Base-by-base conservation (phyloP, 2,113 vertebrate species). In the Trematomus loennbergii region DNA sequence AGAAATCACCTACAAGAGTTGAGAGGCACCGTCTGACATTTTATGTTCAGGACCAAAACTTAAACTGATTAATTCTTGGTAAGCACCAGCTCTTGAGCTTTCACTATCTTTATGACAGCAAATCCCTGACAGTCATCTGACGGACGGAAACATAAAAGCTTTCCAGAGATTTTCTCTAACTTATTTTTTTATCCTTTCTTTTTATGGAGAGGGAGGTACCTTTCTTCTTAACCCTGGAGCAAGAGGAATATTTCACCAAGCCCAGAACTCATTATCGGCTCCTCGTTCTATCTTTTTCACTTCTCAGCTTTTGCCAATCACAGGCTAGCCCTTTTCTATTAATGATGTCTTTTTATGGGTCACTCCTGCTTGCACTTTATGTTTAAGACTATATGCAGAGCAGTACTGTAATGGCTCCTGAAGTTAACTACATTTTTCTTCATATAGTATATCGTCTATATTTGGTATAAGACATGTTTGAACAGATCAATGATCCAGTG, bases 1-100 rank as follows among this genome's bases (percentile, higher is more conserved):
- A 94, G 95, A 96, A 97, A 97, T 97, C 96, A 94, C 94, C 95
- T 96, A 96, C 93, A 96, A 95, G 96, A 97, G 97, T 96, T 96
- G 95, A 94, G 94, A 95, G 94, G 96, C 95, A 96, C 95, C 90
- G 93, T 94, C 93, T 93, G 94, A 94, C 96, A 93, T 96, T 95
- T 94, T 88, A 95, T 95, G 95, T 94, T 89, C 95, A 91, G 86
- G 90, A 86, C 90, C 94, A 84, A 94, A 94, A 92, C 92, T 90
- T 94, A 95, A 96, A 95, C 96, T 96, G 90, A 97, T 97, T 97
- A 95, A 97, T 97, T 97, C 94, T 94, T 81, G 88, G 92, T 92
- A 88, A 95, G 90, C 89, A 95, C 91, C 83, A 88, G 93, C 89
- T 94, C 89, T 92, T 92, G 83, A 93, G 91, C 91, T 86, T 89